Conservation (phyloP, 2,888 invertebrate genomes). For the Drymonia ruficornis region DNA sequence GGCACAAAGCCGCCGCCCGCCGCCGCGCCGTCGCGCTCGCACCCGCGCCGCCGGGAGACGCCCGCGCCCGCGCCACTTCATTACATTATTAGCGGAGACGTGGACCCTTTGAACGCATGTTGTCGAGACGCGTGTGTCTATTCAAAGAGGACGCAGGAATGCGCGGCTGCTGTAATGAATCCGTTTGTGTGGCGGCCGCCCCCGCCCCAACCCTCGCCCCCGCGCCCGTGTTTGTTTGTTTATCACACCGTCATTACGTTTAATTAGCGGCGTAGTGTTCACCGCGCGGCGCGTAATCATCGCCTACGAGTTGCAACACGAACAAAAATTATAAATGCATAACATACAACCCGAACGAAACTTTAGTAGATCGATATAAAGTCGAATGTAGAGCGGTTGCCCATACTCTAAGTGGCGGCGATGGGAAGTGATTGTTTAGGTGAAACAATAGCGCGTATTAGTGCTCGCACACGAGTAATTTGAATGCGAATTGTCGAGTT, state of each 20-base stretch:
- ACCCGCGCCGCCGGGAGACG: not conserved
- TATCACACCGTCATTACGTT: slow-evolving; percentile 59
- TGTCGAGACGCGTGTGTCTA: not conserved
- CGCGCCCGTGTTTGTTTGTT: slow-evolving; percentile 52
- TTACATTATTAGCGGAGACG: slow-evolving; percentile 1
- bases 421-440: slow-evolving; percentile 42
- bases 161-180: slow-evolving; percentile 5
- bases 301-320: slow-evolving; percentile 9
- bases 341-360: not conserved
- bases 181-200: not conserved
- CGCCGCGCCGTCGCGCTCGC: not conserved
- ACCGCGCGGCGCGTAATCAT: slow-evolving; percentile 31
- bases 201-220: not conserved
- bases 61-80: not conserved
- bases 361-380: slow-evolving; percentile 2
- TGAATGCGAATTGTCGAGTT: slow-evolving; percentile 39
- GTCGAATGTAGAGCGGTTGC: slow-evolving; percentile 6
- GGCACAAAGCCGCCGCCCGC: slow-evolving; percentile 1
- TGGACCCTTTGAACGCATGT: not conserved
- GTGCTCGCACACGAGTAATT: slow-evolving; percentile 33
- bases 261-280: slow-evolving; percentile 53
- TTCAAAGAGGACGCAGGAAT: slow-evolving; percentile 4
- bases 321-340: slow-evolving; percentile 5
- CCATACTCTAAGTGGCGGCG: not conserved
- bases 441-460: slow-evolving; percentile 49